A percentile compares a stretch with the other conserved stretches of the same genome.
Conservation (phyloP, 2,113 vertebrate genomes). For the Trogon surrucura region DNA sequence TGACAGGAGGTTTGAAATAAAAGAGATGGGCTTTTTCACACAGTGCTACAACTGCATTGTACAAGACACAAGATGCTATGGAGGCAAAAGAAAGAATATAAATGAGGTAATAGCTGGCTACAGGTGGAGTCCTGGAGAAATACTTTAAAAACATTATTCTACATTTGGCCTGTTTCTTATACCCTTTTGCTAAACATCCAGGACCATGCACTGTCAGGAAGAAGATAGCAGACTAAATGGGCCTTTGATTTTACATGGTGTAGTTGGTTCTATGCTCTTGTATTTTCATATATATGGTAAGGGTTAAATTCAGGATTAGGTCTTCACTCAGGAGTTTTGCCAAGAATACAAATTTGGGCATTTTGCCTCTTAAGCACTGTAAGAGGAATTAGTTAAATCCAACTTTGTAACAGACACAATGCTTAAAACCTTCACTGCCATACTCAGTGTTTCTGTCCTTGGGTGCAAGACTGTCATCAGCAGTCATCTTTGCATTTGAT, state of each 20-base stretch:
- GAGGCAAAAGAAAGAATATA: neutral
- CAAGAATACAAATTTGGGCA: constrained; percentile 15
- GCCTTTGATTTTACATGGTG: neutral
- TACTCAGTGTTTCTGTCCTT: neutral
- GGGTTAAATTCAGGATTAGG: neutral
- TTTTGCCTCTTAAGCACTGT: neutral
- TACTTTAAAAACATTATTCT: neutral
- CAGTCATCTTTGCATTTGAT: neutral
- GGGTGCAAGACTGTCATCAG: neutral
- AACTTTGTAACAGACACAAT: neutral
- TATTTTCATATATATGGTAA: neutral
- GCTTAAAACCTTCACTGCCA: neutral
- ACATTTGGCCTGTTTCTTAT: neutral
- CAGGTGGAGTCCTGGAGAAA: neutral
- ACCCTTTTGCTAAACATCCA: neutral
- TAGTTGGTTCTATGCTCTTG: neutral
- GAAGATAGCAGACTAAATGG: neutral
- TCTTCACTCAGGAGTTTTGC: neutral
- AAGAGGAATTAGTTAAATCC: constrained; percentile 43
- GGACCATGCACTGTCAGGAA: neutral
- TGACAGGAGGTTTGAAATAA: neutral
- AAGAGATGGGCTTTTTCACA: rapidly evolving
- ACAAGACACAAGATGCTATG: neutral
- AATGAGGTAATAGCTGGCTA: neutral
- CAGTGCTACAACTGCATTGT: neutral